Evolutionary conservation across 1,140 invertebrate species (phyloP).

Genomic region (Rhopalosiphum maidis): DNA sequence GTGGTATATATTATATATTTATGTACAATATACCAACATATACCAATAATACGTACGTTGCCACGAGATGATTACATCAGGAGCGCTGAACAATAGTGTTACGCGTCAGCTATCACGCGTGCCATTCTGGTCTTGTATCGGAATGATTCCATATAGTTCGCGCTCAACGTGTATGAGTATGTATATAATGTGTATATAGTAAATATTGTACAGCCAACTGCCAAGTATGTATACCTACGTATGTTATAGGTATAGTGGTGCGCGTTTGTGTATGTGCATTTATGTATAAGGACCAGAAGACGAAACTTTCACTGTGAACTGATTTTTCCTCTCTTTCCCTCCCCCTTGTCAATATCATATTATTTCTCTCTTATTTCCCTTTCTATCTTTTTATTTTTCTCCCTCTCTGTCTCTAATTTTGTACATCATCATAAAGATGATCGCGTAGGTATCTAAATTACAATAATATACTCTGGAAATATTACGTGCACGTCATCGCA

Average conservation of each 20-base stretch:
- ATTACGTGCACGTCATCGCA: neutral
- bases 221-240: neutral
- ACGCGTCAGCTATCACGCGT: slow-evolving; percentile 57
- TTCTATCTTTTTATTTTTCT: neutral
- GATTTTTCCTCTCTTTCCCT: slow-evolving; percentile 45
- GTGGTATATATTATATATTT: slow-evolving; percentile 42
- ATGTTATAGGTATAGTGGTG: neutral
- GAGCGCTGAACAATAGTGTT: slow-evolving; percentile 53
- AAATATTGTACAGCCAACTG: neutral
- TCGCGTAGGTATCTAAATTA: neutral
- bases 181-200: neutral
- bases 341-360: slow-evolving; percentile 6
- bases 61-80: slow-evolving; percentile 56
- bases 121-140: slow-evolving; percentile 53
- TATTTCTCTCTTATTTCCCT: slow-evolving; percentile 16
- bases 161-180: neutral
- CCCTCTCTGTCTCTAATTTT: neutral
- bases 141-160: slow-evolving; percentile 56
- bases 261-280: neutral
- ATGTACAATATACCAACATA: neutral
- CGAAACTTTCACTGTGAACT: slow-evolving; percentile 56
- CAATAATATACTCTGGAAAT: neutral
- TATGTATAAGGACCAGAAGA: slow-evolving; percentile 39
- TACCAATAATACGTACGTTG: slow-evolving; percentile 25
- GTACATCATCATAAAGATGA: neutral